phyloP scores from a whole-genome alignment of 2,888 invertebrate genomes.

The Dicycla oo region DNA sequence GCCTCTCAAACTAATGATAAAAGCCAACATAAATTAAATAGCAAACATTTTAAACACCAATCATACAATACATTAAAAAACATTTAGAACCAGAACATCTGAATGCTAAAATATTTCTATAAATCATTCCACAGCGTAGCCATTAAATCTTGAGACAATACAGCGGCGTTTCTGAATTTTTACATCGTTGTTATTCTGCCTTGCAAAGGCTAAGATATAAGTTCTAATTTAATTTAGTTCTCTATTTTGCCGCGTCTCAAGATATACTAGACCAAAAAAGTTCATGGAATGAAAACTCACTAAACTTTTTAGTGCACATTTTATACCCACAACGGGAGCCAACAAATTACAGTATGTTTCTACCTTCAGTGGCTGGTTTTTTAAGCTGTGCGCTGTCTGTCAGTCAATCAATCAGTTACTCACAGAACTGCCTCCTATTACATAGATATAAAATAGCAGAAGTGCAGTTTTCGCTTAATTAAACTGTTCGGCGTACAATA shows the following conservation, averaged over 20 bases:
- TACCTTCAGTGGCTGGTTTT: neutral
- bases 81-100: conserved; percentile 23
- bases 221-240: neutral
- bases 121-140: conserved; percentile 16
- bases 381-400: neutral
- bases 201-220: neutral
- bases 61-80: conserved; percentile 25
- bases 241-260: conserved; percentile 3
- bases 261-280: conserved; percentile 10
- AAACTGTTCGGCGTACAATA: conserved; percentile 66
- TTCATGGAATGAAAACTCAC: conserved; percentile 16
- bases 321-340: neutral
- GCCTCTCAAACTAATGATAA: conserved; percentile 23
- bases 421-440: neutral
- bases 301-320: conserved; percentile 6
- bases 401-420: neutral
- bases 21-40: conserved; percentile 48
- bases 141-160: conserved; percentile 19
- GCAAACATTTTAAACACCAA: conserved; percentile 37
- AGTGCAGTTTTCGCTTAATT: conserved; percentile 62
- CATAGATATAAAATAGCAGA: conserved; percentile 14
- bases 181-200: neutral
- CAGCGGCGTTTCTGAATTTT: neutral
- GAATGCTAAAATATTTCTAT: conserved; percentile 27
- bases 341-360: neutral